Evolutionary conservation across 2,113 vertebrate genomes (phyloP), one percentile per base, ranked within the genome.

Genomic region (Sprattus sprattus): DNA sequence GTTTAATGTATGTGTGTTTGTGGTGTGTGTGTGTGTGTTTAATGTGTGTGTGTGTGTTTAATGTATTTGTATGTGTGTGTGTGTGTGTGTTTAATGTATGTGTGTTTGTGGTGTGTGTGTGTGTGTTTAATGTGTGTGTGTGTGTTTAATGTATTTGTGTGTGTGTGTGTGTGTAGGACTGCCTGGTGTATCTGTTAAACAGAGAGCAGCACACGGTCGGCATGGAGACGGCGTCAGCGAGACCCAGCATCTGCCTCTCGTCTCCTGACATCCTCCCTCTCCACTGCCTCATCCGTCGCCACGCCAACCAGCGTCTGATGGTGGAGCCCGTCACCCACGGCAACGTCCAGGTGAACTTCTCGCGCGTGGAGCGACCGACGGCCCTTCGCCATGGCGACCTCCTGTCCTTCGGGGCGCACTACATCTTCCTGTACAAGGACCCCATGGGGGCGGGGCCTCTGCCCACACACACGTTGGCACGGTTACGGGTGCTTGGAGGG

Each of bases 351-450:
- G 89, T 99, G 88, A 99, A 99, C 96, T 98, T 98, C 45, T 83
- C 94, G 0, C 94, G 95, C 83, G 96, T 96, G 85, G 95, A 96
- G 64, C 93, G 93, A 85, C 91, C 96, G 0, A 96, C 96, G 3
- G 93, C 91, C 6, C 95, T 99, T 83, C 94, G 92, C 1, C 98
- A 98, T 0, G 98, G 98, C 0, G 98, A 99, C 94, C 95, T 99
- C 83, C 96, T 99, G 16, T 97, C 97, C 4, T 96, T 99, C 0
- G 98, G 98, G 3, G 95, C 96, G 8, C 96, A 98, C 90, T 99
- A 99, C 93, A 93, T 99, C 92, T 96, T 99, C 84, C 95, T 99
- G 86, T 98, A 98, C 94, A 97, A 98, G 91, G 97, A 99, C 89
- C 97, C 98, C 0, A 91, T 91, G 0, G 95, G 95, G 45, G 94